Base-by-base conservation (phyloP, 2,888 invertebrate species). In the Linyphia triangularis region DNA sequence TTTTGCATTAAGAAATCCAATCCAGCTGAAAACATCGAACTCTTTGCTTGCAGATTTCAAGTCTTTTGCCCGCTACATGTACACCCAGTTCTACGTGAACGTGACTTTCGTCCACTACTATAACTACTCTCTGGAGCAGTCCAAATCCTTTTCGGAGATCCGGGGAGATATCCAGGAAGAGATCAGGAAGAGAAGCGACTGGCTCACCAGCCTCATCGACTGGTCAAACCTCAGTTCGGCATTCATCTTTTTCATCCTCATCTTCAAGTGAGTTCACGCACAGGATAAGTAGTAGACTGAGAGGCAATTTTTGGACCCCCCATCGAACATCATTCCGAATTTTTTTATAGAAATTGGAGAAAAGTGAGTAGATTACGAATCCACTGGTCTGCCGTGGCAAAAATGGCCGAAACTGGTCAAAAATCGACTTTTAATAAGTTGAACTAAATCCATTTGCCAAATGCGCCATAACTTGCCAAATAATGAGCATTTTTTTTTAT, bases 221-320 rank as follows among this genome's bases (percentile, higher is more conserved):
- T 86, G 82, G 81, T 81, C 89, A 1, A 85, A 89, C 40, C 63
- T 89, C 10, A 43, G 28, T 16, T 69, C 85, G 81, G 33, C 70
- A n/a, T 43, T 79, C 26, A 63, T 84, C 37, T 65, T 89, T 13
- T 4, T 77, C 9, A 16, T 82, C 2, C 73, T 89, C 19, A 70
- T 92, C 9, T 65, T 92, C 40, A 91, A 91, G 91, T 91, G 90
- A 90, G 91, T 89, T 1, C 16, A 19, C 16, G 10, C 61, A 13
- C 40, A 40, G 6, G 40, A 40, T 40, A n/a, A n/a, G n/a, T n/a
- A n/a, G n/a, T n/a, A n/a, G n/a, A n/a, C n/a, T n/a, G n/a, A n/a
- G n/a, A n/a, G n/a, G n/a, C n/a, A n/a, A n/a, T n/a, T n/a, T 43
- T 16, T 2, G 16, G 13, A 10, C 43, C 43, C 43, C 10, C 43